Percentiles rank a stretch among this genome's conserved stretches.
These are phyloP conservation scores for Drosophila seguyi DNA, from an alignment of 1,140 invertebrate species.

Conservation along the genomic window DNA sequence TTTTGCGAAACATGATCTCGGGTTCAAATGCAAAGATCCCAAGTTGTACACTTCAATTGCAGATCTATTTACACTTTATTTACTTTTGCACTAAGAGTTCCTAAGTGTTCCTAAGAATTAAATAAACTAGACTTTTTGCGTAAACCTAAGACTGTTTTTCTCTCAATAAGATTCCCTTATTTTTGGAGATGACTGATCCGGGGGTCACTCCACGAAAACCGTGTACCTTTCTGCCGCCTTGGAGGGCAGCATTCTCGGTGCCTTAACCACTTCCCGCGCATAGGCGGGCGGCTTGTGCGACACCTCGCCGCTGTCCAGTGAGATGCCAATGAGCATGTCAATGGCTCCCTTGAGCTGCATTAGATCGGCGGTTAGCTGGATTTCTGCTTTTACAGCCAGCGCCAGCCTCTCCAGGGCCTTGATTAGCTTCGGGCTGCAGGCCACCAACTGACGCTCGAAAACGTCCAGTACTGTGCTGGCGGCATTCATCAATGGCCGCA, in stretches of 20 bases:
- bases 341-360: slow-evolving; percentile 89
- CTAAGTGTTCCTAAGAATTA: background rate
- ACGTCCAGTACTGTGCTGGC: slow-evolving; percentile 91
- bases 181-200: background rate
- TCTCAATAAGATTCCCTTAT: no score
- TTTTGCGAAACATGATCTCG: background rate
- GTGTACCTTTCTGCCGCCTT: slow-evolving; percentile 53
- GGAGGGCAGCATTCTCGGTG: slow-evolving; percentile 53
- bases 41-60: background rate
- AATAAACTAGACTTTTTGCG: background rate
- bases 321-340: slow-evolving; percentile 88
- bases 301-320: slow-evolving; percentile 74
- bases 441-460: slow-evolving; percentile 86
- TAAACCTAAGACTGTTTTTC: background rate
- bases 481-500: slow-evolving; percentile 90
- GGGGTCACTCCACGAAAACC: slow-evolving; percentile 55
- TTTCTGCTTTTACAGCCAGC: slow-evolving; percentile 89
- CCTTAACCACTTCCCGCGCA: background rate
- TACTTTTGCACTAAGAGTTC: background rate
- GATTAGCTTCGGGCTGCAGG: slow-evolving; percentile 86
- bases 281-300: slow-evolving; percentile 6
- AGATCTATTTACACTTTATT: slow-evolving; percentile 1
- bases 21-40: background rate
- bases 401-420: slow-evolving; percentile 88
- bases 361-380: slow-evolving; percentile 88